phyloP scores from a whole-genome alignment of 1,140 invertebrate species.

The Halyomorpha halys region DNA sequence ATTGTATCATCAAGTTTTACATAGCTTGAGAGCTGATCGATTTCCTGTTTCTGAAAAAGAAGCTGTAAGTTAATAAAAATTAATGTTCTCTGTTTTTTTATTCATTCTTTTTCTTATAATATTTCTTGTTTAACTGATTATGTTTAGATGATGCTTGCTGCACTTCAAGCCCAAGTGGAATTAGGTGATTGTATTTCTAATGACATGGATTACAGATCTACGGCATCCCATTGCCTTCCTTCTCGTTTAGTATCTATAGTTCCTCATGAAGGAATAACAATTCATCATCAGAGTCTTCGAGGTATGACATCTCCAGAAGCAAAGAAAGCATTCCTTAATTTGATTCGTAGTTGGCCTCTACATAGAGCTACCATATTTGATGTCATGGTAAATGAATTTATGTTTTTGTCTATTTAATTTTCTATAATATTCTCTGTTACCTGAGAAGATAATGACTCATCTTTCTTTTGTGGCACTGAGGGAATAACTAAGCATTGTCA shows the following conservation, averaged over 20 bases:
- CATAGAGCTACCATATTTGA: conserved; percentile 90
- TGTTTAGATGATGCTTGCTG: conserved; percentile 79
- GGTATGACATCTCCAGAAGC: conserved; percentile 77
- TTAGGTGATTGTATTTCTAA: conserved; percentile 66
- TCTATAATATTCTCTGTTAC: no score
- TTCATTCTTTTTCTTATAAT: no score
- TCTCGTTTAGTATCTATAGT: conserved; percentile 62
- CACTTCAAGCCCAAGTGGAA: conserved; percentile 86
- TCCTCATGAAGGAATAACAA: conserved; percentile 64
- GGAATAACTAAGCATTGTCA: no score
- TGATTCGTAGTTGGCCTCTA: conserved; percentile 86
- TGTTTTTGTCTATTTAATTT: conserved; percentile 6
- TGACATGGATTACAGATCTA: conserved; percentile 58
- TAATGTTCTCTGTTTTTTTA: neutral
- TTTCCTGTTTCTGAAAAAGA: conserved; percentile 37
- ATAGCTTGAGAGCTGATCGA: conserved; percentile 76
- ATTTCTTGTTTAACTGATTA: neutral
- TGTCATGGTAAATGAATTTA: conserved; percentile 57
- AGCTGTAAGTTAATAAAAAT: conserved; percentile 29
- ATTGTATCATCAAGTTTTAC: conserved; percentile 89
- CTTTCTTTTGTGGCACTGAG: no score
- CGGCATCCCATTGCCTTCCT: conserved; percentile 72
- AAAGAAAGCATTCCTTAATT: conserved; percentile 85
- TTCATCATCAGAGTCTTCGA: conserved; percentile 76
- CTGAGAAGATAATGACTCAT: no score